Percentiles rank a stretch among this genome's conserved stretches.
phyloP scores from a whole-genome alignment of 53 echinoderm and acorn worm genomes.

The Apostichopus leukothele region DNA sequence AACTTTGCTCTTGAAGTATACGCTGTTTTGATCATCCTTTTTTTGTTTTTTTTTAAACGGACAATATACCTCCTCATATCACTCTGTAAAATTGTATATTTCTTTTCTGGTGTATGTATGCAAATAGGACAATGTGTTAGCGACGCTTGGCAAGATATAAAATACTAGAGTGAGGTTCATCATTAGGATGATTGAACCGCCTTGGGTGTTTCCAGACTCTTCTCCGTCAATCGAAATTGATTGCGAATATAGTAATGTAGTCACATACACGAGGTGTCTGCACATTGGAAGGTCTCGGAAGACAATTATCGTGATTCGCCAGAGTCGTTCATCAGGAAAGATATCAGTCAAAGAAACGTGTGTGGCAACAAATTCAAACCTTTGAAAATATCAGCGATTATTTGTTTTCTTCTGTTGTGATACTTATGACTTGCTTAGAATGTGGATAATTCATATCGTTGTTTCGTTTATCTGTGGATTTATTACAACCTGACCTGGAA shows the following conservation, averaged over 20 bases:
- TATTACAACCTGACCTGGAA: not conserved
- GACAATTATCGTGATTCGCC: not conserved
- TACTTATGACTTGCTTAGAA: too few relatives aligned
- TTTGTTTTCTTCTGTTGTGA: not conserved
- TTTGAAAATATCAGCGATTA: not conserved
- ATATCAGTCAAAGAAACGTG: not conserved
- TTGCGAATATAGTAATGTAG: constrained; percentile 6
- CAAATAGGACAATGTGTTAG: not conserved
- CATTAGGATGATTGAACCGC: constrained; percentile 14
- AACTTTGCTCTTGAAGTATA: not conserved
- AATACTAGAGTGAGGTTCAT: not conserved
- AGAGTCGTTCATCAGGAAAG: not conserved
- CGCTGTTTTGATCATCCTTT: not conserved
- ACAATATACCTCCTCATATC: too few relatives aligned
- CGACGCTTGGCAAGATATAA: not conserved
- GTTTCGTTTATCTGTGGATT: not conserved
- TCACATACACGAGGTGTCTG: constrained; percentile 7
- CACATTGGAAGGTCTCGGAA: not conserved
- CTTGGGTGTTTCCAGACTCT: constrained; percentile 1
- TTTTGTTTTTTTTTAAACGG: too few relatives aligned
- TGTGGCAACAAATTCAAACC: not conserved
- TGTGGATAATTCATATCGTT: too few relatives aligned
- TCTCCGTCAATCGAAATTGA: constrained; percentile 13
- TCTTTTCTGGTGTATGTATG: not conserved
- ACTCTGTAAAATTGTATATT: too few relatives aligned